Evolutionary conservation across 1,140 invertebrate species (phyloP).

Genomic region (Homalodisca vitripennis): DNA sequence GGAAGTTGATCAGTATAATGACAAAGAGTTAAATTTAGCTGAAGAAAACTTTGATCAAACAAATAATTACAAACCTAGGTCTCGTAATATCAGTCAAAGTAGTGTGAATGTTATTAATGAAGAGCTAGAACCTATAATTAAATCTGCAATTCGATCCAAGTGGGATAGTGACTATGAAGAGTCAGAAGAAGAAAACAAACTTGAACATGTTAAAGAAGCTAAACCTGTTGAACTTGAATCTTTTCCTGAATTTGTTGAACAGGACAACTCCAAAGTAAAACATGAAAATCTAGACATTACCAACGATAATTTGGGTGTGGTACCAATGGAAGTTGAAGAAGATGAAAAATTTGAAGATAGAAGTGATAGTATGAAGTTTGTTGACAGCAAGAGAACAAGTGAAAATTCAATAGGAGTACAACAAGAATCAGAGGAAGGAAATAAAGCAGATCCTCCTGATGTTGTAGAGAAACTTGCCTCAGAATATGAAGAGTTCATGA

Average conservation of each 20-base stretch:
- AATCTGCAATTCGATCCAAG: constrained; percentile 33
- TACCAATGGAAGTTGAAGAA: constrained; percentile 27
- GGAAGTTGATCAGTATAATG: neutral
- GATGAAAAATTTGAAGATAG: constrained; percentile 1
- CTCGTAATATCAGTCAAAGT: constrained; percentile 20
- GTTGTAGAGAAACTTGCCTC: constrained; percentile 29
- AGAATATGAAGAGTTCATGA: constrained; percentile 36
- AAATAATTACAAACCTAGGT: neutral
- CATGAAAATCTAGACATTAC: neutral
- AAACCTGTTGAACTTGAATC: no score
- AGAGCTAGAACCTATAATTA: constrained; percentile 26
- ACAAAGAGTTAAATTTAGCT: neutral
- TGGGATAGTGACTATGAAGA: constrained; percentile 41
- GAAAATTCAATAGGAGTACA: constrained; percentile 2
- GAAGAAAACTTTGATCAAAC: neutral
- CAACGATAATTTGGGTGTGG: constrained; percentile 4
- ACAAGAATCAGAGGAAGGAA: constrained; percentile 12
- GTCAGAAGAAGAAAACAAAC: constrained; percentile 15
- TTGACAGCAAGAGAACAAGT: neutral
- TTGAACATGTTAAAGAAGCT: no score
- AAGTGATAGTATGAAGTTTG: neutral
- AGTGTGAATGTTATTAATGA: constrained; percentile 12
- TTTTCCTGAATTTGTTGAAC: neutral
- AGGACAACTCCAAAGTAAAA: neutral
- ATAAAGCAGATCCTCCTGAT: constrained; percentile 3